These are phyloP conservation scores for Hippoglossus stenolepis DNA, from an alignment of 2,113 vertebrate genomes.

Conservation along the genomic window DNA sequence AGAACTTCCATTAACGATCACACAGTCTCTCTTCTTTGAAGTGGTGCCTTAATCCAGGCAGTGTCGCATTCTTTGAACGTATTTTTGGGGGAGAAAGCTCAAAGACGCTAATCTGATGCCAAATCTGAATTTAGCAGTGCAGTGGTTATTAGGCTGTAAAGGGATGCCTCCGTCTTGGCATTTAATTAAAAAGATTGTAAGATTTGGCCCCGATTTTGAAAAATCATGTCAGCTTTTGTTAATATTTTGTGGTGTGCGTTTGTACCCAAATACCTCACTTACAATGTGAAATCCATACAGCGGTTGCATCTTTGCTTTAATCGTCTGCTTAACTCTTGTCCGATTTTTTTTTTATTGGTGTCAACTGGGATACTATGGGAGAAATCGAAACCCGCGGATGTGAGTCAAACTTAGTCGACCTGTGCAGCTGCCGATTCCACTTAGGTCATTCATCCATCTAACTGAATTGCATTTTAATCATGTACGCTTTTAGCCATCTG, in stretches of 20 bases:
- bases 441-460: slow-evolving; percentile 72
- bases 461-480: slow-evolving; percentile 80
- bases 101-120: slow-evolving; percentile 71
- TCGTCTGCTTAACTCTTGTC: slow-evolving; percentile 15
- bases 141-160: slow-evolving; percentile 62
- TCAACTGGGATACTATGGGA: slow-evolving; percentile 9
- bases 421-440: slow-evolving; percentile 61
- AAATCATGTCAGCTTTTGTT: slow-evolving; percentile 35
- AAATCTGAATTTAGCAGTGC: slow-evolving; percentile 68
- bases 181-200: slow-evolving; percentile 70
- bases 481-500: slow-evolving; percentile 76
- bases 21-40: slow-evolving; percentile 74
- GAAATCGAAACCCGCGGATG: slow-evolving; percentile 39
- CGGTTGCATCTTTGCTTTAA: slow-evolving; percentile 26
- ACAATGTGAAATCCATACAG: slow-evolving; percentile 24
- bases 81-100: slow-evolving; percentile 66
- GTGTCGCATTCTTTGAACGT: slow-evolving; percentile 76
- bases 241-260: slow-evolving; percentile 32
- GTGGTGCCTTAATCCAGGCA: slow-evolving; percentile 72
- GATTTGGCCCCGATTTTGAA: slow-evolving; percentile 33
- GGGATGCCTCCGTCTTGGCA: slow-evolving; percentile 46
- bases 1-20: slow-evolving; percentile 79
- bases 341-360: slow-evolving; percentile 17
- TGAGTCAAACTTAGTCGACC: slow-evolving; percentile 56
- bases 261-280: slow-evolving; percentile 22